Base-by-base conservation (phyloP, 1,140 invertebrate species). In the Leguminivora glycinivorella region DNA sequence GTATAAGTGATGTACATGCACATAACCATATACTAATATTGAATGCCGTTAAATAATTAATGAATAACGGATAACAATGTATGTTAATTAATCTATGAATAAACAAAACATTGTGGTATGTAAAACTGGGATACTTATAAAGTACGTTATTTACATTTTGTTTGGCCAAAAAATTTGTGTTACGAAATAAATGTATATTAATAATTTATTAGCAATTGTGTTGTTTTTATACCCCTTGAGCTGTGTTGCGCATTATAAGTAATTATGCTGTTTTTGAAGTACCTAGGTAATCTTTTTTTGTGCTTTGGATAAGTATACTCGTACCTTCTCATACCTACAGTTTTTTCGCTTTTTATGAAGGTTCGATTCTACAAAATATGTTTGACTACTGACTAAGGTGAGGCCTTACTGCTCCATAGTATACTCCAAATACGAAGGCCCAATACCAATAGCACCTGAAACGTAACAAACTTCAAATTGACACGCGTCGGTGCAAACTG, bases 111-210 rank as follows among this genome's bases (percentile, higher is more conserved):
- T 43, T 17, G 40, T 43, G 40, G 47, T 52, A 22, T 52, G 47
- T 52, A 22, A 52, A 52, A 52, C 43, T 52, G 19, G 47, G 7
- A 52, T 52, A n/a, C n/a, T n/a, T n/a, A 52, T 52, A 52, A 52
- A 52, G n/a, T 43, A 52, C 19, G 47, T 9, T 52, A 52, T 52
- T 43, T 43, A 43, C 40, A 43, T 43, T 22, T 22, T 52, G 22
- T 52, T 52, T 52, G 19, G 17, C 47, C 17, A 52, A 52, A 52
- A 52, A 52, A 7, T 22, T 52, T 52, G 19, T 52, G 4, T 52
- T 52, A 52, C 19, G 47, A 9, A 52, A 52, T 52, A 52, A 22
- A 22, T 43, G n/a, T 17, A 43, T 43, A 43, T 43, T 43, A 38
- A 38, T 17, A 43, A 43, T 43, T 43, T 43, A 43, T 43, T 14